Evolutionary conservation across 1,140 invertebrate genomes (phyloP).

Genomic region (Vanessa tameamea): DNA sequence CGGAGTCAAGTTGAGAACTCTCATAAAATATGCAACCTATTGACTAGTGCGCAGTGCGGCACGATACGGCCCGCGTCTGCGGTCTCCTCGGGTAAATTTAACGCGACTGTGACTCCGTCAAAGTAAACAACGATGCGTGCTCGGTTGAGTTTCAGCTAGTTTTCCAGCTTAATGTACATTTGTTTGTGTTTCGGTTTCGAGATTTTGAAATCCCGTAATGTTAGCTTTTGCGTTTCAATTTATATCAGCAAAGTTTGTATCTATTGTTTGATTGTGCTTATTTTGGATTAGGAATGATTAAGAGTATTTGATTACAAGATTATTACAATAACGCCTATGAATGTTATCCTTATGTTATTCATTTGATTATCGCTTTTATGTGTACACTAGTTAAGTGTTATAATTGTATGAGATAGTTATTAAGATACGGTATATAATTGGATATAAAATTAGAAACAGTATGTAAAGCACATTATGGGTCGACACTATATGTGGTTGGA

Average conservation of each 20-base stretch:
- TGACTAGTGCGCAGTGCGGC: slow-evolving; percentile 69
- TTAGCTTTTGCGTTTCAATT: slow-evolving; percentile 36
- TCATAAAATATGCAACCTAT: slow-evolving; percentile 76
- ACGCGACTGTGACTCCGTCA: slow-evolving; percentile 64
- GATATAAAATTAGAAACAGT: slow-evolving; percentile 22
- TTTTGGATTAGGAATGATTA: slow-evolving; percentile 11
- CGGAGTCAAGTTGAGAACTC: slow-evolving; percentile 51
- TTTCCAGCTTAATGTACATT: slow-evolving; percentile 51
- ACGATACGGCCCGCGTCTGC: slow-evolving; percentile 51
- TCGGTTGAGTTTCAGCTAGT: slow-evolving; percentile 54
- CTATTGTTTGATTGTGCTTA: slow-evolving; percentile 11
- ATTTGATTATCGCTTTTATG: neutral
- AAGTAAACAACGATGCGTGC: slow-evolving; percentile 65
- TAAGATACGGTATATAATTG: slow-evolving; percentile 1
- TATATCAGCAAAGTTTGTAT: slow-evolving; percentile 20
- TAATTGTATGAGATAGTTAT: neutral
- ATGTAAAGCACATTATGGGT: slow-evolving; percentile 39
- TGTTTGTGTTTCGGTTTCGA: slow-evolving; percentile 57
- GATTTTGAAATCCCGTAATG: slow-evolving; percentile 46
- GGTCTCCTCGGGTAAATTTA: slow-evolving; percentile 56
- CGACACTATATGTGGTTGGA: slow-evolving; percentile 40
- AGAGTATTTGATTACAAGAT: neutral
- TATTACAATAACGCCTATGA: neutral
- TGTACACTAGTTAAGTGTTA: neutral
- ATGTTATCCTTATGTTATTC: neutral